A percentile compares a stretch with the other conserved stretches of the same genome.
Evolutionary conservation across 2,113 vertebrate species (phyloP).

Genomic region (Pterocles burchelli): DNA sequence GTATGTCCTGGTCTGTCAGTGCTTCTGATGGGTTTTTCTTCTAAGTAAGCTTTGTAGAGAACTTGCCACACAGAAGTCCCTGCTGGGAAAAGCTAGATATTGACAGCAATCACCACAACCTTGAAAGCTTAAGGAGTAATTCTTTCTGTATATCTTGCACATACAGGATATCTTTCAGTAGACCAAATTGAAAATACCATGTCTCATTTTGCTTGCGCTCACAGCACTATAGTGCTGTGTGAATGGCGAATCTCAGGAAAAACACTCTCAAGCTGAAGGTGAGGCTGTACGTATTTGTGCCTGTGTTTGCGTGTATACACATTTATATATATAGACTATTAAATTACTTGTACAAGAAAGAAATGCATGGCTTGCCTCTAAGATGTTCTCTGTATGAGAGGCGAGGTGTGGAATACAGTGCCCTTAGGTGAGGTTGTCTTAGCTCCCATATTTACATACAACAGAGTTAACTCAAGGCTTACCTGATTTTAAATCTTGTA

Average conservation of each 20-base stretch:
- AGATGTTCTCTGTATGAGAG: neutral
- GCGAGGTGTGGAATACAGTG: neutral
- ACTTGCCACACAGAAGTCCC: neutral
- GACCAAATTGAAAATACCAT: neutral
- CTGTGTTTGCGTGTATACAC: neutral
- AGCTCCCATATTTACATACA: neutral
- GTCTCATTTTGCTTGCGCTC: neutral
- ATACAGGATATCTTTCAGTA: neutral
- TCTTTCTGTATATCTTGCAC: neutral
- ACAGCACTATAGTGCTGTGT: neutral
- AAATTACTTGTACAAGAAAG: neutral
- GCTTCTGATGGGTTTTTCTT: neutral
- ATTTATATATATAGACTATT: neutral
- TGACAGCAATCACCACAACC: neutral
- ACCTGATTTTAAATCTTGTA: neutral
- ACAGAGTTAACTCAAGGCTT: neutral
- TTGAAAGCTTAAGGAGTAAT: neutral
- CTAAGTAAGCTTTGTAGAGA: neutral
- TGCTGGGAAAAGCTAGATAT: neutral
- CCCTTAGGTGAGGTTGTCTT: neutral
- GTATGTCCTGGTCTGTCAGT: neutral
- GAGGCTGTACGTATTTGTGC: neutral
- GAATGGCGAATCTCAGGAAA: neutral
- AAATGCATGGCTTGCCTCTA: neutral
- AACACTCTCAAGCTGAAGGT: neutral